Percentiles rank a stretch among this genome's conserved stretches.
Conservation (phyloP, 2,888 invertebrate genomes). For the Selenia dentaria region DNA sequence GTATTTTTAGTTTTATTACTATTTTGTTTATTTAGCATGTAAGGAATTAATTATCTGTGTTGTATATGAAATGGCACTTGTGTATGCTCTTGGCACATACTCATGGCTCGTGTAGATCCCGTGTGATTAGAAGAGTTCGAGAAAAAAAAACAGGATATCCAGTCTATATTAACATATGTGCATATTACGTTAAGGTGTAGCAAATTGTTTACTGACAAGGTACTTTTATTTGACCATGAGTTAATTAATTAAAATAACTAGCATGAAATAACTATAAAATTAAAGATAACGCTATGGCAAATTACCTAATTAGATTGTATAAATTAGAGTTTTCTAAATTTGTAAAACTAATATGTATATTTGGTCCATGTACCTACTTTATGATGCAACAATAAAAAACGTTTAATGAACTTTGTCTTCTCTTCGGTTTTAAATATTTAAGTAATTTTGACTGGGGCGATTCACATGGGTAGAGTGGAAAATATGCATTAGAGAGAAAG, state of each 20-base stretch:
- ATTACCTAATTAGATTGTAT: slow-evolving; percentile 32
- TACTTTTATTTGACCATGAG: slow-evolving; percentile 6
- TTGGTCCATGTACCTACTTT: slow-evolving; percentile 45
- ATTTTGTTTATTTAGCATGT: slow-evolving; percentile 9
- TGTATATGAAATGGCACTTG: too few species aligned
- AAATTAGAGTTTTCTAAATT: slow-evolving; percentile 49
- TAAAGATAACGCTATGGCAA: slow-evolving; percentile 30
- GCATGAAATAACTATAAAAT: slow-evolving; percentile 30
- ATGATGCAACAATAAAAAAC: slow-evolving; percentile 45
- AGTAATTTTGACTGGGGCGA: too few species aligned
- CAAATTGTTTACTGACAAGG: not conserved
- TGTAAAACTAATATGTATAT: slow-evolving; percentile 57
- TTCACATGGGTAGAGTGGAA: too few species aligned
- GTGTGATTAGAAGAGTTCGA: too few species aligned
- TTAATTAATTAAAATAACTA: slow-evolving; percentile 21
- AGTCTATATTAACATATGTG: not conserved
- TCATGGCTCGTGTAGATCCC: too few species aligned
- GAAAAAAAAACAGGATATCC: too few species aligned
- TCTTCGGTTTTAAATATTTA: too few species aligned
- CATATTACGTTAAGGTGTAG: not conserved
- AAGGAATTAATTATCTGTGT: too few species aligned
- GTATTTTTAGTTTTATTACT: slow-evolving; percentile 7
- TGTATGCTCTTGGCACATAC: too few species aligned
- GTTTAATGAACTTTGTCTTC: slow-evolving; percentile 35
- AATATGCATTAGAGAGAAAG: too few species aligned